A percentile compares a stretch with the other conserved stretches of the same genome.
Evolutionary conservation across 2,888 invertebrate species (phyloP).

Genomic region (Syrista parreyssii): DNA sequence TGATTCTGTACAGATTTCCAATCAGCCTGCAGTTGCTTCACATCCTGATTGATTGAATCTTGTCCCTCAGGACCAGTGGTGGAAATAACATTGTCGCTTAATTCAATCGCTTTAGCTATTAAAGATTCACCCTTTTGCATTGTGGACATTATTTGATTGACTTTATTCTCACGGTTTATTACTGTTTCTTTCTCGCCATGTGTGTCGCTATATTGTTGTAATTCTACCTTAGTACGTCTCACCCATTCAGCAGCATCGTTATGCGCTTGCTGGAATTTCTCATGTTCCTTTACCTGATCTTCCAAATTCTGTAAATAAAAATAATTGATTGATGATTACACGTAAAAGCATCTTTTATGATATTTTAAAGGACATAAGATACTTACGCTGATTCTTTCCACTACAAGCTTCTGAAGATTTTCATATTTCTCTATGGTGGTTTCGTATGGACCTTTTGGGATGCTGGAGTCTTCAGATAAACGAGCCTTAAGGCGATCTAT

Average conservation of each 20-base stretch:
- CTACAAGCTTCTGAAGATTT: slow-evolving; percentile 74
- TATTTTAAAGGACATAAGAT: slow-evolving; percentile 20
- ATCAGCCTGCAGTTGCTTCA: slow-evolving; percentile 81
- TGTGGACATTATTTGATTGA: slow-evolving; percentile 76
- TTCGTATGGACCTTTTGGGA: slow-evolving; percentile 77
- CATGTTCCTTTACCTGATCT: slow-evolving; percentile 86
- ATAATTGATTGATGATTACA: background rate
- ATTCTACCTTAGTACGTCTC: slow-evolving; percentile 80
- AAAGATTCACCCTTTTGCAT: slow-evolving; percentile 80
- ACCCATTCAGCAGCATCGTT: slow-evolving; percentile 90
- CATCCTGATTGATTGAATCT: slow-evolving; percentile 83
- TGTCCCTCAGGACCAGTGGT: slow-evolving; percentile 87
- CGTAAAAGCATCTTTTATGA: slow-evolving; percentile 5
- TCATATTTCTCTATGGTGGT: slow-evolving; percentile 79
- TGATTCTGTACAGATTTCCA: slow-evolving; percentile 85
- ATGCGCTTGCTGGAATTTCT: slow-evolving; percentile 85
- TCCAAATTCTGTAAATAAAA: slow-evolving; percentile 73
- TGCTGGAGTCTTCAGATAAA: slow-evolving; percentile 76
- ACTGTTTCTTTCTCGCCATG: slow-evolving; percentile 88
- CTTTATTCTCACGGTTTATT: slow-evolving; percentile 79
- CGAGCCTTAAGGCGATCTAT: slow-evolving; percentile 82
- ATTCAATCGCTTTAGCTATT: slow-evolving; percentile 78
- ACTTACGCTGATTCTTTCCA: slow-evolving; percentile 75
- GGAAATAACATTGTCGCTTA: slow-evolving; percentile 80
- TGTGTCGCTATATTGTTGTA: slow-evolving; percentile 87